Evolutionary conservation across 2,797 vertebrate genomes (phyloP).

Genomic region (Philypnodon macrostomus): DNA sequence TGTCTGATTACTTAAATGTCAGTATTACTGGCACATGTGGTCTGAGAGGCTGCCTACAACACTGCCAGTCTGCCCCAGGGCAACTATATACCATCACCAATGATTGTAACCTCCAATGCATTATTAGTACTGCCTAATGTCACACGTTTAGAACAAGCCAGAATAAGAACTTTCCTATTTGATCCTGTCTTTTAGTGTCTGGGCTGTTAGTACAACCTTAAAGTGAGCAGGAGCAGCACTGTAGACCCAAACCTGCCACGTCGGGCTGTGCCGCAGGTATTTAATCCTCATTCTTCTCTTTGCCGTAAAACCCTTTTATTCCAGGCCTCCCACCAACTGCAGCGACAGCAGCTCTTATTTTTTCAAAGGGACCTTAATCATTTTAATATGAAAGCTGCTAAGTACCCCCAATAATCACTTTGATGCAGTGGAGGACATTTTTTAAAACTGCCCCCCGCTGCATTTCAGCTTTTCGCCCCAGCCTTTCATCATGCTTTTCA

Average conservation of each 20-base stretch:
- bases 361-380: constrained; percentile 79
- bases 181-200: too few relatives aligned
- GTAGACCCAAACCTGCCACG: constrained; percentile 22
- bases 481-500: constrained; percentile 77
- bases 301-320: constrained; percentile 57
- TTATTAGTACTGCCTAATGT: not conserved
- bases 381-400: constrained; percentile 81
- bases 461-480: constrained; percentile 71
- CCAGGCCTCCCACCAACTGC: constrained; percentile 62
- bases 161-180: too few relatives aligned
- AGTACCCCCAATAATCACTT: constrained; percentile 80
- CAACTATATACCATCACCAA: too few relatives aligned
- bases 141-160: too few relatives aligned
- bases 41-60: too few relatives aligned
- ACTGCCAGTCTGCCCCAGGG: too few relatives aligned
- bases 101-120: too few relatives aligned
- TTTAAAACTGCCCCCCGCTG: constrained; percentile 47
- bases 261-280: constrained; percentile 39
- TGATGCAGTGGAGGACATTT: constrained; percentile 75
- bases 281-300: constrained; percentile 59
- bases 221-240: constrained; percentile 20
- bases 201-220: constrained; percentile 8
- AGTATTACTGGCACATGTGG: too few relatives aligned
- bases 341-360: constrained; percentile 61
- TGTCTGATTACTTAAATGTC: too few relatives aligned